These are phyloP conservation scores for Benitochromis conjunctus DNA, from an alignment of 2,113 vertebrate genomes.

Conservation along the genomic window DNA sequence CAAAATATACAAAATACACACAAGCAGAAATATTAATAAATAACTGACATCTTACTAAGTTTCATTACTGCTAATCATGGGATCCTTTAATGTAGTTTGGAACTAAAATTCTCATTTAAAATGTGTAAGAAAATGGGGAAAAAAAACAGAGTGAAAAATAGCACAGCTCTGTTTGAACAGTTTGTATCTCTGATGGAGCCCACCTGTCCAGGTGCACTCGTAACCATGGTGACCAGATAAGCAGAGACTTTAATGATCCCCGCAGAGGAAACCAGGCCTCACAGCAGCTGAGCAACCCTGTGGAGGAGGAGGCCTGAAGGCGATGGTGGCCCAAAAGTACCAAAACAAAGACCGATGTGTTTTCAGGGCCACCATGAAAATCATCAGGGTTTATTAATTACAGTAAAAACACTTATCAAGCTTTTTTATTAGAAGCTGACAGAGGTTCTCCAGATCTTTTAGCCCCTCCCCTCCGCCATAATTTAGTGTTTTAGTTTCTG, in stretches of 20 bases:
- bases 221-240: neutral
- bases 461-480: neutral
- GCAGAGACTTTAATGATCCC: neutral
- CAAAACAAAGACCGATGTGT: neutral
- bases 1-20: neutral
- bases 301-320: too few relatives aligned
- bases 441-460: neutral
- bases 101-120: neutral
- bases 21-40: neutral
- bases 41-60: too few relatives aligned
- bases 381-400: neutral
- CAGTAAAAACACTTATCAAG: neutral
- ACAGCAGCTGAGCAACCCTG: neutral
- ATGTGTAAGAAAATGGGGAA: neutral
- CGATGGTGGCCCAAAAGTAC: neutral
- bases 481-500: neutral
- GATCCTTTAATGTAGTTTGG: neutral
- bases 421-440: neutral
- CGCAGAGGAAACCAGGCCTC: neutral
- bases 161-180: neutral
- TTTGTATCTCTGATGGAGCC: neutral
- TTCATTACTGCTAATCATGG: neutral
- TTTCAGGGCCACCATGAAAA: neutral
- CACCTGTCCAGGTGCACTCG: neutral
- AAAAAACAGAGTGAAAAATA: neutral